phyloP scores from a whole-genome alignment of 2,113 vertebrate genomes.

The Anoplopoma fimbria region DNA sequence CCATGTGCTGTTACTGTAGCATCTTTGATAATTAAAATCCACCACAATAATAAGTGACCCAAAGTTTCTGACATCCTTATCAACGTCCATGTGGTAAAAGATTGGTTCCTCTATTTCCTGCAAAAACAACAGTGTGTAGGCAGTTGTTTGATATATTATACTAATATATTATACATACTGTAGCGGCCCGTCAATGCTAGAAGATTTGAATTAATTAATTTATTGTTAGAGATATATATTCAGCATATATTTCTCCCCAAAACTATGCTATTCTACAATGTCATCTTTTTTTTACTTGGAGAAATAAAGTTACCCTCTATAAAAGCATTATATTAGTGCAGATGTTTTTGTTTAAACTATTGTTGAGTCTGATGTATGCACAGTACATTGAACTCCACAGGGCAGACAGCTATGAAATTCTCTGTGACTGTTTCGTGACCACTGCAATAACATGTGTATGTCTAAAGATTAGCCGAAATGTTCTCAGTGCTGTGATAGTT shows the following conservation, averaged over 20 bases:
- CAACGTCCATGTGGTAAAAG: not conserved
- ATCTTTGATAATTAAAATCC: not conserved
- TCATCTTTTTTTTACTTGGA: not conserved
- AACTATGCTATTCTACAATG: not conserved
- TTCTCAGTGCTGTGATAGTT: slow-evolving; percentile 1
- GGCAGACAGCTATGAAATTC: not conserved
- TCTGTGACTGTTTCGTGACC: not conserved
- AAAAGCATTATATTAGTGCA: not conserved
- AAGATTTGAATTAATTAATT: not conserved
- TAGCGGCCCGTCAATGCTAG: not conserved
- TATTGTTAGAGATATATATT: not conserved
- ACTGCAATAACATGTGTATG: not conserved
- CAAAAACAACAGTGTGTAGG: not conserved
- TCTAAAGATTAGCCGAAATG: not conserved
- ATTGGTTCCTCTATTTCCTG: not conserved
- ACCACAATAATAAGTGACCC: not conserved
- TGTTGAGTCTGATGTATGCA: not conserved
- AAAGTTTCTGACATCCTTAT: not conserved
- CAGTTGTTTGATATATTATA: not conserved
- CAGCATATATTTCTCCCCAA: not conserved
- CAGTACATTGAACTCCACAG: not conserved
- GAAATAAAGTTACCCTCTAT: not conserved
- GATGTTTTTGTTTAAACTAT: no score
- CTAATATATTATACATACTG: not conserved
- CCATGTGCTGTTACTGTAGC: not conserved